Evolutionary conservation across 1,140 invertebrate species (phyloP).

Genomic region (Aphidius ervi): DNA sequence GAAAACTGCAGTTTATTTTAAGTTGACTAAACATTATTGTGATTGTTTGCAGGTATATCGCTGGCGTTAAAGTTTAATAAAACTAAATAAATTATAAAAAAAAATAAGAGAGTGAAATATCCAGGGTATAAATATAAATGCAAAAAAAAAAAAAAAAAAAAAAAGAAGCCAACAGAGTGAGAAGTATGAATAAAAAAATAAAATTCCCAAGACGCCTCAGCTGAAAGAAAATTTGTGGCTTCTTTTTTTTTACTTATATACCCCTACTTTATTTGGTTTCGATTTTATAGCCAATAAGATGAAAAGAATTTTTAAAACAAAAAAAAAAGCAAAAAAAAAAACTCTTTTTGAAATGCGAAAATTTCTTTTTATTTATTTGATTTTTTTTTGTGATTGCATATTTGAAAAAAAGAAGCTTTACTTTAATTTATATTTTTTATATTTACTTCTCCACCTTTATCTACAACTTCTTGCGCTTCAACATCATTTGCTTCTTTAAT

Average conservation of each 20-base stretch:
- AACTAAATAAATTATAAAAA: neutral
- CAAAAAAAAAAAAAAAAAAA: conserved; percentile 25
- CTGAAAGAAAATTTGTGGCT: conserved; percentile 7
- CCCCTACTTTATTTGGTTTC: neutral
- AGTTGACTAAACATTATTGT: conserved; percentile 44
- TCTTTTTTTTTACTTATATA: neutral
- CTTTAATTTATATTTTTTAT: too few species aligned
- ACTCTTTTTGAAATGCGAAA: too few species aligned
- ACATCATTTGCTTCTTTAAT: too few species aligned
- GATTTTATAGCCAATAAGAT: too few species aligned
- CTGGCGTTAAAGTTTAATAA: neutral
- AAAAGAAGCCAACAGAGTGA: conserved; percentile 1
- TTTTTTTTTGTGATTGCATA: too few species aligned
- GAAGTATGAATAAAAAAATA: conserved; percentile 11
- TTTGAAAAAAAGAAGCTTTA: too few species aligned
- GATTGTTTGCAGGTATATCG: too few species aligned
- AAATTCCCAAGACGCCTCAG: conserved; percentile 22
- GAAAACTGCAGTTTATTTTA: conserved; percentile 35
- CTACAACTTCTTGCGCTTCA: too few species aligned
- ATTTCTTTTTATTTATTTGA: too few species aligned
- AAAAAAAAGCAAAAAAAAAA: too few species aligned
- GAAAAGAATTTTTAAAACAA: too few species aligned
- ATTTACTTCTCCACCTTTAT: too few species aligned
- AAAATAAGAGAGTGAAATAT: conserved; percentile 4
- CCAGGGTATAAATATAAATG: conserved; percentile 22